Evolutionary conservation across 2,888 invertebrate genomes (phyloP).

Genomic region (Eupithecia inturbata): DNA sequence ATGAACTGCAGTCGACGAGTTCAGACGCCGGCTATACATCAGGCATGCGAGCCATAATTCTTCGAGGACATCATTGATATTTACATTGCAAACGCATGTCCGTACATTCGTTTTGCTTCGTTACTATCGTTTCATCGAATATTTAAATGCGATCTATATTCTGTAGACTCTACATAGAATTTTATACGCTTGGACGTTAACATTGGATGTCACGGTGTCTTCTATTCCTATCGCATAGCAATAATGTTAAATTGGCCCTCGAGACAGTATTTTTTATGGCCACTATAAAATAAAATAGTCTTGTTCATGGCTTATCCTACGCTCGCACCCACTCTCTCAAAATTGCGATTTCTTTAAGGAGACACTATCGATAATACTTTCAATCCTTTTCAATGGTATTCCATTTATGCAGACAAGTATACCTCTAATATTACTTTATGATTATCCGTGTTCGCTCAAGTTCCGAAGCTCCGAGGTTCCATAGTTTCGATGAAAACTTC

Average conservation of each 20-base stretch:
- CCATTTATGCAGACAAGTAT: constrained; percentile 27
- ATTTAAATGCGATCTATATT: constrained; percentile 9
- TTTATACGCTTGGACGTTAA: background rate
- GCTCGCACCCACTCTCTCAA: constrained; percentile 52
- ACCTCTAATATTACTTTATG: constrained; percentile 25
- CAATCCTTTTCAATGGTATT: constrained; percentile 34
- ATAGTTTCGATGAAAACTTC: constrained; percentile 16
- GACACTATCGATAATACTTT: constrained; percentile 40
- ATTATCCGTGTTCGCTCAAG: constrained; percentile 21
- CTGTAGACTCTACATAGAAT: background rate
- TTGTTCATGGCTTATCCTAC: constrained; percentile 58
- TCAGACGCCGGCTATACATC: constrained; percentile 58
- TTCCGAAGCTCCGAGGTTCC: constrained; percentile 10
- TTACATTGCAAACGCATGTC: constrained; percentile 38
- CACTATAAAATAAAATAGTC: constrained; percentile 61
- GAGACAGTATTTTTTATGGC: constrained; percentile 58
- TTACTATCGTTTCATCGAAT: background rate
- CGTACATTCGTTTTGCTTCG: constrained; percentile 14
- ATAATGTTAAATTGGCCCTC: constrained; percentile 43
- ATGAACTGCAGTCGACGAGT: constrained; percentile 59
- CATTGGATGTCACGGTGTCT: background rate
- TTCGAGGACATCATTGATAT: constrained; percentile 43
- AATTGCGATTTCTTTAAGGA: constrained; percentile 51
- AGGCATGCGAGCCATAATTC: constrained; percentile 56
- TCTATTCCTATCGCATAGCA: constrained; percentile 47